Evolutionary conservation across 2,113 vertebrate species (phyloP), one percentile per base, ranked within the genome.

Genomic region (Papio anubis): DNA sequence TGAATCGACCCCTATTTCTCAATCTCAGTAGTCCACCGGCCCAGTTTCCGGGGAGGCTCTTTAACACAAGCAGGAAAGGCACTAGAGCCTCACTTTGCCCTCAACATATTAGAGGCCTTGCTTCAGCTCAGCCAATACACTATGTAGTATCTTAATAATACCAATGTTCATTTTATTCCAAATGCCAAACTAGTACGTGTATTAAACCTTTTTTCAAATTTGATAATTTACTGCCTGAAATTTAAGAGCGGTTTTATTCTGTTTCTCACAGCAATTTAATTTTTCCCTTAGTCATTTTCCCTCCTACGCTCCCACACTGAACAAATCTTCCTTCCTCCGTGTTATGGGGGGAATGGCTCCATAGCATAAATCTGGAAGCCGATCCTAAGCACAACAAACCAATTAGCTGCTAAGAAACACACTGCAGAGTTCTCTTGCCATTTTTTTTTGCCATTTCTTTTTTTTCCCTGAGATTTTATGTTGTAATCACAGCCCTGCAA

Each of bases 201-300:
- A 59, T 72, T 35, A 40, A 66, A 82, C 86, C 64, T 72, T 79
- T 66, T 89, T 89, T 88, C 55, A 70, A 87, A 76, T 83, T 48
- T 97, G 70, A 78, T 78, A 32, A 92, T 66, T 88, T 68, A 70
- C 45, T 88, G 50, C 70, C 92, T 81, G 48, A 95, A 95, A 94
- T 52, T 72, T 83, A 57, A 87, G 30, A 96, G 61, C 30, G 82
- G 66, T 32, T 89, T 92, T 72, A 48, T 75, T 76, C 91, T 80
- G 75, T 68, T 97, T 96, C 89, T 95, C 66, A 66, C 2, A 40
- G 93, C 90, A 75, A 45, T 84, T 92, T 84, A 38, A 85, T 88
- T 90, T 96, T 97, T 78, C 76, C 87, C 95, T 97, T 95, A 90
- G 94, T 97, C 97, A 93, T 96, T 90, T 70, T 84, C 83, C 87